Evolutionary conservation across 2,113 vertebrate genomes (phyloP), one percentile per base, ranked within the genome.

Genomic region (Microtus oregoni): DNA sequence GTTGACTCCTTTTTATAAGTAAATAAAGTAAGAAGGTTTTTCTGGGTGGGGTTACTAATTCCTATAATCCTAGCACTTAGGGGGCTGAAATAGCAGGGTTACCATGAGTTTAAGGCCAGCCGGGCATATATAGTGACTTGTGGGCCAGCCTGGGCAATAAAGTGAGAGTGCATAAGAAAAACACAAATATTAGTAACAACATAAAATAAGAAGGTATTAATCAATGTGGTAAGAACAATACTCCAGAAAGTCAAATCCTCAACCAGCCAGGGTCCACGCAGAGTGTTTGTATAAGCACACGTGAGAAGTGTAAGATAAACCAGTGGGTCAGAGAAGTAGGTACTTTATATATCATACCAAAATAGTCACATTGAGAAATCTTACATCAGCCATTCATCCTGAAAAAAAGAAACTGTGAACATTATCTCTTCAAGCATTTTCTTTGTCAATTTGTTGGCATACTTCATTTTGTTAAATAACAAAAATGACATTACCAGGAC

Each of bases 401-500:
- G n/a, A 6, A 86, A 89, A 55, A 83, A 89, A 77, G 78, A 89
- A 86, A 2, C 11, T 82, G 26, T 82, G 78, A 89, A 38, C 61
- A 63, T 89, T 92, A 81, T 88, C 86, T 82, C 93, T 92, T 77
- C 17, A 88, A 76, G 6, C 14, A 89, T 86, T 92, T 94, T 92
- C 75, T 77, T 28, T 76, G 2, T 41, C 94, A 97, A 87, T 85
- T 55, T 91, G 90, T 72, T 90, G 58, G 61, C 73, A 76, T 47
- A 28, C 26, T 58, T 94, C 28, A 50, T 19, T 85, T 96, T 93
- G 75, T 94, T 82, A 92, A 70, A 22, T 90, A 35, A 92, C 38
- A 81, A 41, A 75, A 44, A 44, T 5, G 73, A 75, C 20, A 8
- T 41, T 32, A 79, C n/a, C 24, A 76, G 47, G 22, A 55, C 26